Percentiles rank a stretch among this genome's conserved stretches.
phyloP scores from a whole-genome alignment of 2,113 vertebrate species.

The Festucalex cinctus region DNA sequence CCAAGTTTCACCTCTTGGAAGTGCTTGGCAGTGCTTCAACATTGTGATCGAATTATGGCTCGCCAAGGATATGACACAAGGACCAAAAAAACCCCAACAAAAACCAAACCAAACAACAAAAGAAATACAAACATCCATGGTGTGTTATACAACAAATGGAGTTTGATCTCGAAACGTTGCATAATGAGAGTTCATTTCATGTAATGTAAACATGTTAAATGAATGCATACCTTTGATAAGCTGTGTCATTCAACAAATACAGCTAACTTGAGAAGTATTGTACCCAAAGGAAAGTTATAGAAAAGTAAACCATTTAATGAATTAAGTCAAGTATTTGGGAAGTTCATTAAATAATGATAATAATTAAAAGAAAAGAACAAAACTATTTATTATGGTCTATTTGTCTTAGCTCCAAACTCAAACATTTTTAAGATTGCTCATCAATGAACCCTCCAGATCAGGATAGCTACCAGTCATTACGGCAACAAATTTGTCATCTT shows the following conservation, averaged over 20 bases:
- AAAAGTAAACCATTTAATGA: not conserved
- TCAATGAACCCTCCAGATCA: no score
- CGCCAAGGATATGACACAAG: conserved; percentile 59
- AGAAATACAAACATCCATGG: conserved; percentile 78
- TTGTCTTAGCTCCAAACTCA: no score
- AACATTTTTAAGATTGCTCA: no score
- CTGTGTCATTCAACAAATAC: conserved; percentile 31
- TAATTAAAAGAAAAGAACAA: no score
- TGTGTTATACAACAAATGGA: conserved; percentile 71
- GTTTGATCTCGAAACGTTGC: conserved; percentile 79
- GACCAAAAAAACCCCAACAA: no score
- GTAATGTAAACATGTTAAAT: conserved; percentile 63
- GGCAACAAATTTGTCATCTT: no score
- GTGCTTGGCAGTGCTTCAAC: conserved; percentile 27
- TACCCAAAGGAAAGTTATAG: not conserved
- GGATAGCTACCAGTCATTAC: no score
- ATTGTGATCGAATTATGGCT: conserved; percentile 17
- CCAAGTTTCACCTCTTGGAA: conserved; percentile 20
- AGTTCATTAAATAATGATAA: no score
- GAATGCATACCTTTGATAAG: conserved; percentile 63
- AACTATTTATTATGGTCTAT: no score
- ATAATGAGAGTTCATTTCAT: conserved; percentile 80
- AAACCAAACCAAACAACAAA: conserved; percentile 80
- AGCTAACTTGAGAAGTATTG: not conserved
- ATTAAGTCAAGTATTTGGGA: not conserved